Evolutionary conservation across 2,888 invertebrate genomes (phyloP).

Genomic region (Spodoptera littoralis): DNA sequence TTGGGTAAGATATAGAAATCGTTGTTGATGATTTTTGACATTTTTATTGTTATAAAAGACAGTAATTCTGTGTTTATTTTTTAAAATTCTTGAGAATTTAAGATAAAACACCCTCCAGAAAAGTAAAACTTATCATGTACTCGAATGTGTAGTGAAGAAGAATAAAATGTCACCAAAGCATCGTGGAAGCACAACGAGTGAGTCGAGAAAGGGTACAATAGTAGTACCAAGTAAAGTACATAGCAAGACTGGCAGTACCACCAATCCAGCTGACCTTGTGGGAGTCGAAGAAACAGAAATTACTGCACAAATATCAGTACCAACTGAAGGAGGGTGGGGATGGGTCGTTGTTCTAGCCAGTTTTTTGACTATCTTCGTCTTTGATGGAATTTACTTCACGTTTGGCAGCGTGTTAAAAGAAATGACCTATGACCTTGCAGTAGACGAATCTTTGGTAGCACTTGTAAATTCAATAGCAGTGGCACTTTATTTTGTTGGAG

Average conservation of each 20-base stretch:
- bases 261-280: conserved; percentile 61
- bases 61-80: background rate
- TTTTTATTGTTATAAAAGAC: background rate
- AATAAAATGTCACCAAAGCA: conserved; percentile 57
- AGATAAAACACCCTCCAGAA: background rate
- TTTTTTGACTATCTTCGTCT: conserved; percentile 70
- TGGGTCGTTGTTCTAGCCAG: conserved; percentile 79
- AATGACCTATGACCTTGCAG: conserved; percentile 70
- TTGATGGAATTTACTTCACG: conserved; percentile 79
- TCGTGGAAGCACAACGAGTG: conserved; percentile 43
- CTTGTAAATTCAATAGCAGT: conserved; percentile 79
- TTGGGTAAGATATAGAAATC: background rate
- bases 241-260: conserved; percentile 50
- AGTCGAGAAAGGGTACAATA: conserved; percentile 65
- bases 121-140: background rate
- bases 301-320: conserved; percentile 80
- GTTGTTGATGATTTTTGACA: conserved; percentile 2
- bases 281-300: conserved; percentile 83
- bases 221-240: conserved; percentile 71
- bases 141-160: background rate
- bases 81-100: too few relatives aligned
- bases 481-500: conserved; percentile 75
- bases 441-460: conserved; percentile 69
- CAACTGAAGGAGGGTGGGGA: conserved; percentile 82
- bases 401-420: conserved; percentile 78